These are phyloP conservation scores for Dipodomys stephensi DNA, from an alignment of 2,113 vertebrate genomes.

Conservation along the genomic window DNA sequence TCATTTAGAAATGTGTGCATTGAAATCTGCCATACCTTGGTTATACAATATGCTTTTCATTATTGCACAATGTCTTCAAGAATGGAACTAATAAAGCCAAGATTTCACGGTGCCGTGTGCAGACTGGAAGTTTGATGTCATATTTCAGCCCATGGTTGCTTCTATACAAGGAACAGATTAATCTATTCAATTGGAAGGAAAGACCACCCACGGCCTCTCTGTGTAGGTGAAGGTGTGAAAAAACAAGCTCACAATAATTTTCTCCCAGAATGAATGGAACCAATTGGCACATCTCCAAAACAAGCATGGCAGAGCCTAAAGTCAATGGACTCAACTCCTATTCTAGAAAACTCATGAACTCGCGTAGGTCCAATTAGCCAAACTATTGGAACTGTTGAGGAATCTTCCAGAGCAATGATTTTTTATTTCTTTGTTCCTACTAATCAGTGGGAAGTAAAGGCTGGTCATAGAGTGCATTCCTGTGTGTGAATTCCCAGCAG, in stretches of 20 bases:
- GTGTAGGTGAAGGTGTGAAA: constrained; percentile 62
- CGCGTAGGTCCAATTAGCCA: constrained; percentile 2
- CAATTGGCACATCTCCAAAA: constrained; percentile 27
- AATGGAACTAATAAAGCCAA: constrained; percentile 75
- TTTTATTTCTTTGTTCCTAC: constrained; percentile 40
- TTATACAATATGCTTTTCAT: constrained; percentile 72
- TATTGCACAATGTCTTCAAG: constrained; percentile 64
- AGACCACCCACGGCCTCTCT: constrained; percentile 65
- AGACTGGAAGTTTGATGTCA: constrained; percentile 56
- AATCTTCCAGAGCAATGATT: not conserved
- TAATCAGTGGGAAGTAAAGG: not conserved
- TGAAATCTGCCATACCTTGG: constrained; percentile 56
- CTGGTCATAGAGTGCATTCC: not conserved
- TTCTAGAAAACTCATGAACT: constrained; percentile 42
- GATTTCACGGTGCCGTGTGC: constrained; percentile 48
- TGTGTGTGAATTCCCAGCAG: fast-evolving
- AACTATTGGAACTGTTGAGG: not conserved
- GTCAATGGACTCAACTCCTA: not conserved
- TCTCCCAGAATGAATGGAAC: not conserved
- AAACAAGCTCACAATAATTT: not conserved
- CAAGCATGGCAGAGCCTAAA: not conserved
- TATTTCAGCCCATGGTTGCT: constrained; percentile 21
- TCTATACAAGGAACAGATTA: constrained; percentile 61
- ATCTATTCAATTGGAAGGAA: constrained; percentile 59
- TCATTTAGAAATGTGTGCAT: constrained; percentile 42